Conservation (phyloP, 2,888 invertebrate genomes). For the Carterocephalus palaemon region DNA sequence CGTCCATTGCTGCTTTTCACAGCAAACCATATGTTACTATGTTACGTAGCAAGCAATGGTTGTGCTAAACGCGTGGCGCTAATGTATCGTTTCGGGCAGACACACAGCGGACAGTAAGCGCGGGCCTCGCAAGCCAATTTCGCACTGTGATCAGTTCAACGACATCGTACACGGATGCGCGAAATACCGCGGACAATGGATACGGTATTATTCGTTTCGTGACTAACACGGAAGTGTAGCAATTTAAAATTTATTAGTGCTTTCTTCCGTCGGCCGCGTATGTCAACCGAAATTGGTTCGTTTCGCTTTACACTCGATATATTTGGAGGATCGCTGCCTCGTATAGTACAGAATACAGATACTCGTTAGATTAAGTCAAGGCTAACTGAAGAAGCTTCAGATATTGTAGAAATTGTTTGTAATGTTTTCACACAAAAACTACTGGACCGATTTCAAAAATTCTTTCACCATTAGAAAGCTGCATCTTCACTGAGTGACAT, state of each 20-base stretch:
- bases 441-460: too few relatives aligned
- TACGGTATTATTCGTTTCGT: conserved; percentile 42
- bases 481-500: too few relatives aligned
- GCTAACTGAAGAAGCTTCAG: too few relatives aligned
- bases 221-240: conserved; percentile 18
- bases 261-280: conserved; percentile 15
- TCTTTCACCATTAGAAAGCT: too few relatives aligned
- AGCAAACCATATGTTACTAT: not conserved
- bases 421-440: too few relatives aligned
- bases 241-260: conserved; percentile 20
- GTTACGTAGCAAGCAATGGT: conserved; percentile 35
- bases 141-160: conserved; percentile 73
- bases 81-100: conserved; percentile 1
- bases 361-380: too few relatives aligned
- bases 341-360: too few relatives aligned
- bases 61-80: not conserved
- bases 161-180: conserved; percentile 58
- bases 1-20: conserved; percentile 3
- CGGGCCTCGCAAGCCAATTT: conserved; percentile 70
- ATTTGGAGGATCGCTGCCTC: not conserved
- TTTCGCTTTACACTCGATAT: conserved; percentile 16
- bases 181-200: conserved; percentile 38
- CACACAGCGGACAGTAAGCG: conserved; percentile 48
- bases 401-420: too few relatives aligned
- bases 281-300: conserved; percentile 18